These are phyloP conservation scores for Drosophila ogumai DNA, from an alignment of 1,140 invertebrate species.

Conservation along the genomic window DNA sequence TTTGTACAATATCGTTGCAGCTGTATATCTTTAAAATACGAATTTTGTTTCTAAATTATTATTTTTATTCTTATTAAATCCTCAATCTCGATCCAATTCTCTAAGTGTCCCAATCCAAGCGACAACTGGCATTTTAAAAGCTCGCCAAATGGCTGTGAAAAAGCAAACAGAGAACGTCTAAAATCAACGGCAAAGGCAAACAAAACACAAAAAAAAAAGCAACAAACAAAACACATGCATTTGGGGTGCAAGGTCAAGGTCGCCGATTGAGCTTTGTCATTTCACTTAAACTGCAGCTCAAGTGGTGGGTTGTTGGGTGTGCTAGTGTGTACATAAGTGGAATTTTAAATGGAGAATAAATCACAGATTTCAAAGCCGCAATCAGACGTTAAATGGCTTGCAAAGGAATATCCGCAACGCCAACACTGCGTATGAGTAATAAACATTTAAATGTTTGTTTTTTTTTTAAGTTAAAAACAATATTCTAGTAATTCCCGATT, in stretches of 20 bases:
- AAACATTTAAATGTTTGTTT: neutral
- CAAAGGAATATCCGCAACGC: too few species aligned
- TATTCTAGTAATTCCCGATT: neutral
- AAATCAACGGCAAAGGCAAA: constrained; percentile 13
- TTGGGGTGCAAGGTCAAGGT: constrained; percentile 49
- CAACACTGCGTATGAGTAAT: constrained; percentile 13
- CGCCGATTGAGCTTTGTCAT: constrained; percentile 43
- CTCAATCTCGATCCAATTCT: too few species aligned
- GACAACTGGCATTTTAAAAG: constrained; percentile 25
- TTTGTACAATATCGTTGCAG: too few species aligned
- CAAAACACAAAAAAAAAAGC: constrained; percentile 4
- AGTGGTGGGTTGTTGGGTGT: neutral
- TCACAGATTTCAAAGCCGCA: neutral
- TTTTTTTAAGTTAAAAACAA: neutral
- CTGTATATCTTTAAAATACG: too few species aligned
- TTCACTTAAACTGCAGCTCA: constrained; percentile 23
- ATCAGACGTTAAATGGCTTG: neutral
- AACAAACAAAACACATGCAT: constrained; percentile 28
- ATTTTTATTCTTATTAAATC: too few species aligned
- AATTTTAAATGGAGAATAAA: neutral
- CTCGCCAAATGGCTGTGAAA: constrained; percentile 19
- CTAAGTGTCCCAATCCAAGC: constrained; percentile 1
- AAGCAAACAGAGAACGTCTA: constrained; percentile 7
- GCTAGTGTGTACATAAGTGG: neutral
- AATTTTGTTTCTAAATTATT: too few species aligned